Evolutionary conservation across 2,797 vertebrate genomes (phyloP).

Genomic region (Mergus octosetaceus): DNA sequence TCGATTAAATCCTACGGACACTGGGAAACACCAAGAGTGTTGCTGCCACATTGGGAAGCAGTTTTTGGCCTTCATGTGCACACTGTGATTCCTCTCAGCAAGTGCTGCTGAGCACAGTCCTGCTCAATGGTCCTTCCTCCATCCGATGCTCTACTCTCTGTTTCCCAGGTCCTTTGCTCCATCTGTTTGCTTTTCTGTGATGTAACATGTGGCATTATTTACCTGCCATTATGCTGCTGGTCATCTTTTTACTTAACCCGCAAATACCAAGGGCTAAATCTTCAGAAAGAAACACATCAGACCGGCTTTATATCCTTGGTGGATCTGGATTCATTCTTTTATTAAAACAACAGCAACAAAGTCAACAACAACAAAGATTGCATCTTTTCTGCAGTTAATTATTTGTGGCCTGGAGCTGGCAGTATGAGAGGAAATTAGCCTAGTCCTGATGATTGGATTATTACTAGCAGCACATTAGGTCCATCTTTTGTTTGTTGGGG

Average conservation of each 20-base stretch:
- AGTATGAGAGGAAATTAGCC: slow-evolving; percentile 19
- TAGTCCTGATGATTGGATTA: background rate
- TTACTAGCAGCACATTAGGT: slow-evolving; percentile 26
- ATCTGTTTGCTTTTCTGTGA: background rate
- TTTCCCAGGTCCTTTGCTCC: background rate
- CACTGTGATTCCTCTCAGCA: background rate
- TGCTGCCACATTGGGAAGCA: background rate
- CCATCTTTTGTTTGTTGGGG: slow-evolving; percentile 7
- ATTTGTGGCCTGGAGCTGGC: slow-evolving; percentile 18
- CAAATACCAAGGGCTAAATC: background rate
- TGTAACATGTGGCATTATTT: background rate
- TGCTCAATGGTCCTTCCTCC: background rate
- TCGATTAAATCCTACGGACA: background rate
- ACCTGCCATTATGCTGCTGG: background rate
- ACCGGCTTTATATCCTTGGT: background rate
- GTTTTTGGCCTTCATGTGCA: background rate
- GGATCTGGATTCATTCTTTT: background rate
- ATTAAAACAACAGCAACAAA: background rate
- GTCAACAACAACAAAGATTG: background rate
- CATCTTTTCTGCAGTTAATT: slow-evolving; percentile 35
- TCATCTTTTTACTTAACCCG: background rate
- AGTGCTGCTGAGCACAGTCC: background rate
- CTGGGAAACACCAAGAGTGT: background rate
- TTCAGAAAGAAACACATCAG: background rate
- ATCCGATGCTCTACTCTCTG: background rate